A percentile compares a stretch with the other conserved stretches of the same genome.
Conservation (phyloP, 2,797 vertebrate species). For the Eidolon dupreanum region DNA sequence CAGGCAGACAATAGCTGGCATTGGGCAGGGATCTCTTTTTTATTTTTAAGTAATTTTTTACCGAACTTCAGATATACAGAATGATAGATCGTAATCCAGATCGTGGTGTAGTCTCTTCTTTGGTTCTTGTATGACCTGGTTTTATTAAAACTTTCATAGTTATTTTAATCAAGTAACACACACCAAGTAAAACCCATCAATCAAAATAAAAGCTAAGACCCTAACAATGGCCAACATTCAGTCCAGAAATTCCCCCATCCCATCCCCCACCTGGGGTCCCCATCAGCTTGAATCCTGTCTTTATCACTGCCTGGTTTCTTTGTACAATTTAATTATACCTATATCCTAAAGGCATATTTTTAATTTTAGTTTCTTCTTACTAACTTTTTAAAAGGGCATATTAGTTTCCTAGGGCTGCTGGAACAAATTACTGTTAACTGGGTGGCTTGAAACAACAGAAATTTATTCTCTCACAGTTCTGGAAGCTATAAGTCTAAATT, state of each 20-base stretch:
- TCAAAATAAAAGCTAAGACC: not conserved
- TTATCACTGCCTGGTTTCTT: not conserved
- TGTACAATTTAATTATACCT: not conserved
- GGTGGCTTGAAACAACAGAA: not conserved
- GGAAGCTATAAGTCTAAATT: not conserved
- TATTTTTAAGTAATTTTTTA: not conserved
- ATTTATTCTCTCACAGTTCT: not conserved
- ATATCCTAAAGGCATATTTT: not conserved
- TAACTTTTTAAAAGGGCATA: not conserved
- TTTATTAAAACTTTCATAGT: not conserved
- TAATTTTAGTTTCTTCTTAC: not conserved
- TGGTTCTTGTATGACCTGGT: not conserved
- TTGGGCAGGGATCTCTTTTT: not conserved
- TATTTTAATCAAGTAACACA: not conserved
- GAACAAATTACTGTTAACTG: not conserved
- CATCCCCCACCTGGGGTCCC: not conserved
- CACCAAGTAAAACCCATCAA: not conserved
- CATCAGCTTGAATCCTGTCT: not conserved
- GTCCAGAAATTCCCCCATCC: not conserved
- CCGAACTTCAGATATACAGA: not conserved
- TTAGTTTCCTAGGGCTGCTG: not conserved
- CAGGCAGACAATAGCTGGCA: not conserved
- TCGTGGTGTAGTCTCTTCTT: not conserved
- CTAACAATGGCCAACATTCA: not conserved
- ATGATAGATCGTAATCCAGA: not conserved